Evolutionary conservation across 1,140 invertebrate species (phyloP).

Genomic region (Polypedilum vanderplanki): DNA sequence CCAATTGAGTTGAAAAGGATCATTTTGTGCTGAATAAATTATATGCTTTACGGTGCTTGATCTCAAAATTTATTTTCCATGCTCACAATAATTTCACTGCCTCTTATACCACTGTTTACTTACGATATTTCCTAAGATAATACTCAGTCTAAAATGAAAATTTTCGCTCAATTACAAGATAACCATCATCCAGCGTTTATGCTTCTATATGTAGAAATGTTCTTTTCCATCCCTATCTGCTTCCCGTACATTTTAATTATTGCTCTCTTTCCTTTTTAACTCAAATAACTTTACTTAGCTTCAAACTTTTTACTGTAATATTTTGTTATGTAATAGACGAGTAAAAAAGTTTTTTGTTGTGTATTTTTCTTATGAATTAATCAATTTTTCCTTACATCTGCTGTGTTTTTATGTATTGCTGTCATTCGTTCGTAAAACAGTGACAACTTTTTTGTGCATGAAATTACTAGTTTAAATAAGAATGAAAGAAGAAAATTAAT

Average conservation of each 20-base stretch:
- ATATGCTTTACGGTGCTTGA: constrained; percentile 20
- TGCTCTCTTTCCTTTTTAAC: background rate
- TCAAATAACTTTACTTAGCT: background rate
- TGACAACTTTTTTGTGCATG: background rate
- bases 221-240: constrained; percentile 20
- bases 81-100: constrained; percentile 33
- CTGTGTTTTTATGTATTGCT: background rate
- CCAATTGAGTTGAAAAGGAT: background rate
- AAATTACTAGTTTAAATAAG: too few relatives aligned
- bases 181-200: background rate
- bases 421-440: background rate
- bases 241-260: constrained; percentile 19
- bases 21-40: constrained; percentile 22
- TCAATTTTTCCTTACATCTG: too few relatives aligned
- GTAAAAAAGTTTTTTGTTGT: too few relatives aligned
- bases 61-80: constrained; percentile 31
- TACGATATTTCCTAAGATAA: too few relatives aligned
- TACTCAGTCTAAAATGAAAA: too few relatives aligned
- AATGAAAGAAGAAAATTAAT: too few relatives aligned
- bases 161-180: background rate
- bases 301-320: background rate
- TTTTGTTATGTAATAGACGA: background rate
- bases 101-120: too few relatives aligned
- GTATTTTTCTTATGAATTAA: background rate
- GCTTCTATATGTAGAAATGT: too few relatives aligned